Evolutionary conservation across 1,140 invertebrate genomes (phyloP).

Genomic region (Diorhabda sublineata): DNA sequence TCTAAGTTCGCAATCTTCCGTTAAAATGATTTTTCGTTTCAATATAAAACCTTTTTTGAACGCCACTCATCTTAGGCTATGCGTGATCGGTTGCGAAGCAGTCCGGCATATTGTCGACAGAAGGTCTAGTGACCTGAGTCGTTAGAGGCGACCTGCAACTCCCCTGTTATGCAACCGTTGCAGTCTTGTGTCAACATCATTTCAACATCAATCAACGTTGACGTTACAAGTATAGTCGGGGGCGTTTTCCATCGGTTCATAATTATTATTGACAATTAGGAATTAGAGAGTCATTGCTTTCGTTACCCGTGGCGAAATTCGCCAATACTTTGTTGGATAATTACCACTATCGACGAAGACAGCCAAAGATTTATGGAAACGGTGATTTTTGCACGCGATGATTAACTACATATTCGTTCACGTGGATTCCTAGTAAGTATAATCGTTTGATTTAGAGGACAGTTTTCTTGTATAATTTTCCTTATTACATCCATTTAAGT

Average conservation of each 20-base stretch:
- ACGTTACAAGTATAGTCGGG: constrained; percentile 10
- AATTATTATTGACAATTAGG: constrained; percentile 23
- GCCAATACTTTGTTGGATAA: constrained; percentile 6
- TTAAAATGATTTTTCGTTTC: too few species aligned
- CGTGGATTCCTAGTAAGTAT: not conserved
- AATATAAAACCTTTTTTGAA: constrained; percentile 1
- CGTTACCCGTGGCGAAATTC: constrained; percentile 16
- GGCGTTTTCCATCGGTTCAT: constrained; percentile 6
- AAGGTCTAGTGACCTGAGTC: constrained; percentile 37
- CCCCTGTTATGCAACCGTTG: constrained; percentile 38
- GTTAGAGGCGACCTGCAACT: constrained; percentile 35
- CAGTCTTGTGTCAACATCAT: constrained; percentile 32
- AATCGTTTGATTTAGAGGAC: too few species aligned
- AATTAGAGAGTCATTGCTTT: constrained; percentile 16
- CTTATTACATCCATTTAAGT: too few species aligned
- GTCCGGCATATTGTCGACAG: constrained; percentile 26
- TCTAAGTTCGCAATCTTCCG: too few species aligned
- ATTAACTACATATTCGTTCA: not conserved
- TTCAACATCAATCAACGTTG: constrained; percentile 30
- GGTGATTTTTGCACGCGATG: not conserved
- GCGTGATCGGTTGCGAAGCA: constrained; percentile 33
- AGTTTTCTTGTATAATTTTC: too few species aligned
- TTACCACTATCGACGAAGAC: not conserved
- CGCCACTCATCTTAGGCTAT: constrained; percentile 15
- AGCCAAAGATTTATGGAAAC: not conserved